Evolutionary conservation across 2,888 invertebrate species (phyloP).

Genomic region (Ariolimax columbianus): DNA sequence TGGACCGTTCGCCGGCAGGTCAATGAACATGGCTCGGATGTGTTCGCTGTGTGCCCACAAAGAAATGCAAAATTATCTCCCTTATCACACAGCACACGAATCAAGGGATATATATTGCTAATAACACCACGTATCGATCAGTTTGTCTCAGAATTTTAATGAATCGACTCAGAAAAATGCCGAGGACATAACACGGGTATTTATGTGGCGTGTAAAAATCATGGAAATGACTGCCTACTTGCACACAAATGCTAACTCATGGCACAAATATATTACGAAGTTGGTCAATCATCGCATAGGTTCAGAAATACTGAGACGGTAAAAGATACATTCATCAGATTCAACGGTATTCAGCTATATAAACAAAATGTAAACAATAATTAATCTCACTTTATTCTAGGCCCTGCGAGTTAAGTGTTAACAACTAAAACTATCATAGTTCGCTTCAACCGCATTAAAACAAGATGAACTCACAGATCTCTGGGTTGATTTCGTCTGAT

Average conservation of each 20-base stretch:
- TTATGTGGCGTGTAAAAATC: not conserved
- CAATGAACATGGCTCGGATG: not conserved
- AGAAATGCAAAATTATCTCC: not conserved
- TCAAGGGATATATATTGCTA: not conserved
- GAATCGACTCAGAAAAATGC: not conserved
- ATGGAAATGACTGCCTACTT: not conserved
- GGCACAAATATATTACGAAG: no score
- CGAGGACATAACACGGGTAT: not conserved
- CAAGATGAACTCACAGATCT: slow-evolving; percentile 9
- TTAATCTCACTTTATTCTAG: no score
- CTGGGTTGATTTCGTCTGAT: not conserved
- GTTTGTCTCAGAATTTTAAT: not conserved
- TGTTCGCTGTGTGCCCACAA: not conserved
- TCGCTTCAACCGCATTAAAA: not conserved
- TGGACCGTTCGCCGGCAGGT: not conserved
- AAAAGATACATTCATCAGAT: not conserved
- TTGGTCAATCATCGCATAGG: no score
- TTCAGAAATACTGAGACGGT: no score
- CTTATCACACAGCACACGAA: not conserved
- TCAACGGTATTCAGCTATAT: not conserved
- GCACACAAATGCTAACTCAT: no score
- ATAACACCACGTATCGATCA: not conserved
- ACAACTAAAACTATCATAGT: not conserved
- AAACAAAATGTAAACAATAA: not conserved
- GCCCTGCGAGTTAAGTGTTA: no score